Evolutionary conservation across 2,797 vertebrate genomes (phyloP), one percentile per base, ranked within the genome.

Genomic region (Toxotes lorentzi): DNA sequence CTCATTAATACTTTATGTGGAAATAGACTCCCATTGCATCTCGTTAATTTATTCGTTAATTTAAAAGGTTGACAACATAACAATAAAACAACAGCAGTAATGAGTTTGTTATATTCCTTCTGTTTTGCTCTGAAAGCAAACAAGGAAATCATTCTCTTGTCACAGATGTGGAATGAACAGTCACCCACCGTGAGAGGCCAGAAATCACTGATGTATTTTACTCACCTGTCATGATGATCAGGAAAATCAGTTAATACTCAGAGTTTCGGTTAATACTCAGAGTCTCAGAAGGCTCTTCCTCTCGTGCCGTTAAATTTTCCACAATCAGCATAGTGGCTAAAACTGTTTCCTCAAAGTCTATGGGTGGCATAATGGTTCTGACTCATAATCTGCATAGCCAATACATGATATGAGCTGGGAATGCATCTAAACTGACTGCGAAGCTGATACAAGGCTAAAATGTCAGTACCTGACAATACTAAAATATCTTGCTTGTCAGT

Each of bases 1-100:
- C 67, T 81, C 88, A 90, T 92, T 78, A 88, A 93, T 91, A 81
- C 71, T 82, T 88, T 61, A 88, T 87, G 81, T 77, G 80, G 65
- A 81, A 81, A 87, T 67, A 65, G 80, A 72, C 70, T 77, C 68
- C 72, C 45, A 9, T 62, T 51, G 70, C 50, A 59, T 73, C 76
- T 73, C 73, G 59, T 88, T 89, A 68, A 85, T 83, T 84, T 73
- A 83, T 83, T 76, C 76, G 43, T 73, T 88, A 8, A 73, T 89
- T 89, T 81, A 83, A 87, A 87, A 48, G 47, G 58, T 40, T 73
- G 69, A 82, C 72, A 41, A 63, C 58, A 70, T 32, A 30, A 77
- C 71, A 68, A 80, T 83, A 76, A 82, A 88, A 72, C 77, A 85
- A 56, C 66, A n/a, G 56, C 60, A 59, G 32, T 81, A 80, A 82